phyloP scores from a whole-genome alignment of 2,113 vertebrate species.

The Suricata suricatta region DNA sequence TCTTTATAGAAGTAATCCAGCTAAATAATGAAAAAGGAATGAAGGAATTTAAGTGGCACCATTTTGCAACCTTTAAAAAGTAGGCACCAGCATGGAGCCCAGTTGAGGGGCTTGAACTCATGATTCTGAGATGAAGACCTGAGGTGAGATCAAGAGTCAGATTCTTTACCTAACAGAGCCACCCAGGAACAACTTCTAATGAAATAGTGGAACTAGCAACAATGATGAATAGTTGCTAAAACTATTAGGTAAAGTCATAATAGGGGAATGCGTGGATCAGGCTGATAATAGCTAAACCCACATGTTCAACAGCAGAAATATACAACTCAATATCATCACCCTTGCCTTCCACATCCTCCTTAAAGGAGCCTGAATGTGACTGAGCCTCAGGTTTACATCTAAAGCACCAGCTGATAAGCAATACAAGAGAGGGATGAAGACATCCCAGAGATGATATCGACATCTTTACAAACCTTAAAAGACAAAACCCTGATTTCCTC shows the following conservation, averaged over 20 bases:
- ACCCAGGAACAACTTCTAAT: background rate
- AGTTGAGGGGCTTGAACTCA: too few relatives aligned
- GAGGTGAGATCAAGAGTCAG: too few relatives aligned
- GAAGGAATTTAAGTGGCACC: slow-evolving; percentile 3
- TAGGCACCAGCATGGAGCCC: too few relatives aligned
- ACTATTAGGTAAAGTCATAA: background rate
- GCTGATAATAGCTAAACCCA: background rate
- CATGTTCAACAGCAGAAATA: background rate
- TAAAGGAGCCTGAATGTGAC: background rate
- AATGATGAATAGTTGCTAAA: background rate
- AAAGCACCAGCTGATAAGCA: background rate
- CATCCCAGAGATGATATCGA: background rate
- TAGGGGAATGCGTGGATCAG: background rate
- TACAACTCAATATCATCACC: background rate
- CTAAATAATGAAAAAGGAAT: background rate
- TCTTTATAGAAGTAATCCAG: slow-evolving; percentile 4
- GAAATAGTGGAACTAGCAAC: background rate
- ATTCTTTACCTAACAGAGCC: too few relatives aligned
- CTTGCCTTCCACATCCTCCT: background rate
- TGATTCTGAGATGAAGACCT: too few relatives aligned
- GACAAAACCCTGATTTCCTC: background rate
- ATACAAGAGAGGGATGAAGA: background rate
- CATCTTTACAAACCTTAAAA: background rate
- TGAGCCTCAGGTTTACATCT: background rate
- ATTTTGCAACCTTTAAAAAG: background rate